phyloP scores from a whole-genome alignment of 2,888 invertebrate genomes.

The Eledona agricola region DNA sequence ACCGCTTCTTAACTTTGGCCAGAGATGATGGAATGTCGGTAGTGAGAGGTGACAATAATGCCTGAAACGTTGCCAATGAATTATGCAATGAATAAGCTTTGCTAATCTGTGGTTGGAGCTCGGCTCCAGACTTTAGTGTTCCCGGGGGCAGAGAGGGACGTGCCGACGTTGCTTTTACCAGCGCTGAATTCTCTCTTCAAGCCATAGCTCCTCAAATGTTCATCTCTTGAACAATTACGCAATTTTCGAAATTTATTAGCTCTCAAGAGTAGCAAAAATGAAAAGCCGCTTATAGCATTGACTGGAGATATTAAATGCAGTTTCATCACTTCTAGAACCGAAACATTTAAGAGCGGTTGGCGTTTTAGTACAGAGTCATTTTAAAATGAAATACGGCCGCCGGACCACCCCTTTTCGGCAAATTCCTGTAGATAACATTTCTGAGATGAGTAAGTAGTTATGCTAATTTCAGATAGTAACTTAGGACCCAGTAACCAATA shows the following conservation, averaged over 20 bases:
- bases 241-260: no score
- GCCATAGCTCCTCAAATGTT: no score
- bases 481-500: slow-evolving; percentile 27
- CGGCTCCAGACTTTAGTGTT: slow-evolving; percentile 50
- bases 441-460: slow-evolving; percentile 32
- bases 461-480: slow-evolving; percentile 35
- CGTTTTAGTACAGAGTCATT: slow-evolving; percentile 25
- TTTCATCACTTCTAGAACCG: neutral
- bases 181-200: no score
- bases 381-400: slow-evolving; percentile 21
- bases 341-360: slow-evolving; percentile 3
- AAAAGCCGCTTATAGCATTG: no score
- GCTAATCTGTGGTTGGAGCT: slow-evolving; percentile 56
- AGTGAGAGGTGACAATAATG: slow-evolving; percentile 58
- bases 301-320: no score
- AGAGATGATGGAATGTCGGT: slow-evolving; percentile 52
- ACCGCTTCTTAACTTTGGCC: slow-evolving; percentile 20
- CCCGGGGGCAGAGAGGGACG: slow-evolving; percentile 48
- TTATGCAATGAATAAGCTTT: slow-evolving; percentile 57
- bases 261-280: neutral
- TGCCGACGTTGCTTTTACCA: slow-evolving; percentile 36
- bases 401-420: slow-evolving; percentile 11
- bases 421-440: slow-evolving; percentile 18
- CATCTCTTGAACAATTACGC: slow-evolving; percentile 1
- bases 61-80: slow-evolving; percentile 53